Evolutionary conservation across 1,140 invertebrate genomes (phyloP), one percentile per base, ranked within the genome.

Genomic region (Drosophila repletoides): DNA sequence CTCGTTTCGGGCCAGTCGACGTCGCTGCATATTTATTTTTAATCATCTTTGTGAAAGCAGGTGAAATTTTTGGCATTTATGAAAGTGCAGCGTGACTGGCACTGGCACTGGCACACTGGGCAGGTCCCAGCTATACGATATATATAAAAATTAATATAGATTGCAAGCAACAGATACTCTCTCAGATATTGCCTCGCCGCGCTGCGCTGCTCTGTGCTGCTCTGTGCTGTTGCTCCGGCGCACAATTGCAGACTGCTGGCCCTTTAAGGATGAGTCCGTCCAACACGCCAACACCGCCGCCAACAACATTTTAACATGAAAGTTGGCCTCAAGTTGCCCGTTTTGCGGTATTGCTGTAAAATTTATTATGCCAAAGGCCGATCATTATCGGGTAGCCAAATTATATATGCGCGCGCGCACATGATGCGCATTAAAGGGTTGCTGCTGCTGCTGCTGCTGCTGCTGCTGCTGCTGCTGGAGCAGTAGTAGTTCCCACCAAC

Each of bases 321-420:
- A 83, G 75, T 86, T 65, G 58, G 63, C 61, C 61, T n/a, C 33
- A 65, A 60, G n/a, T n/a, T n/a, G n/a, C n/a, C n/a, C 69, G 52
- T 63, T 76, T 73, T 77, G 60, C 72, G 67, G 60, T 61, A 72
- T 58, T 80, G 70, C 67, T 81, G 80, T 80, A 63, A 86, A n/a
- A 84, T 84, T 84, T 84, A 87, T 86, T 88, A 88, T 88, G 84
- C 84, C 84, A 84, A 88, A 88, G 84, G 84, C 79, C 84, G 84
- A 88, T 88, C 84, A 88, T 88, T 88, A 88, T 88, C 84, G 84
- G 84, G 80, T 86, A 86, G 80, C 80, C 76, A 86, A 86, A 86
- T 86, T 86, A 86, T 86, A 86, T 86, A 86, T 86, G 80, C 83
- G 80, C 80, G 81, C 80, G 80, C 81, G 81, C 80, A 86, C 81